Conservation (phyloP, 2,888 invertebrate genomes). For the Drosophila melanosoma region DNA sequence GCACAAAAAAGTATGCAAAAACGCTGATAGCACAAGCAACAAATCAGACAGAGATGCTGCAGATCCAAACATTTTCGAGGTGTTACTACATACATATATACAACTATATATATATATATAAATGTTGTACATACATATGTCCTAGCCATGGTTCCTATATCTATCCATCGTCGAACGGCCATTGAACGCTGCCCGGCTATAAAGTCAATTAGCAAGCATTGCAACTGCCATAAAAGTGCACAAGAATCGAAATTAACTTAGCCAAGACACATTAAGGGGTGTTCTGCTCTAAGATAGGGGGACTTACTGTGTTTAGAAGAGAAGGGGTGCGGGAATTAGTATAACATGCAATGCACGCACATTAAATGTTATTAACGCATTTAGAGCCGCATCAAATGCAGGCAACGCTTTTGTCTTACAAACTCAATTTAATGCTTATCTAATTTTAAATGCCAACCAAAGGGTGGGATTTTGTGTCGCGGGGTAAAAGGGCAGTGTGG, state of each 20-base stretch:
- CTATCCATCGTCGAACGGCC: constrained; percentile 50
- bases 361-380: constrained; percentile 81
- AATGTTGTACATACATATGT: not conserved
- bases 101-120: not conserved
- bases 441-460: constrained; percentile 62
- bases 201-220: constrained; percentile 72
- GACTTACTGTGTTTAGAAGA: not conserved
- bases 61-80: constrained; percentile 45
- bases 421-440: constrained; percentile 75
- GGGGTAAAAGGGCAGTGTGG: not conserved
- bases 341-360: constrained; percentile 55
- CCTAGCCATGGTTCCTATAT: not conserved
- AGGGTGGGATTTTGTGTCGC: not conserved
- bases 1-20: constrained; percentile 51
- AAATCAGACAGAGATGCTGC: constrained; percentile 46
- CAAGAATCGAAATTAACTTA: constrained; percentile 75
- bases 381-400: constrained; percentile 41
- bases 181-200: constrained; percentile 64
- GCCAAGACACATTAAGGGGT: constrained; percentile 49
- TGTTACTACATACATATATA: constrained; percentile 18
- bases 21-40: constrained; percentile 29
- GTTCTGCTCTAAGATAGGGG: not conserved
- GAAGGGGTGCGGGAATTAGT: not conserved
- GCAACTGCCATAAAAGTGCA: constrained; percentile 65
- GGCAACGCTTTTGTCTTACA: constrained; percentile 39